phyloP scores from a whole-genome alignment of 2,888 invertebrate species.

The Elysia crispata region DNA sequence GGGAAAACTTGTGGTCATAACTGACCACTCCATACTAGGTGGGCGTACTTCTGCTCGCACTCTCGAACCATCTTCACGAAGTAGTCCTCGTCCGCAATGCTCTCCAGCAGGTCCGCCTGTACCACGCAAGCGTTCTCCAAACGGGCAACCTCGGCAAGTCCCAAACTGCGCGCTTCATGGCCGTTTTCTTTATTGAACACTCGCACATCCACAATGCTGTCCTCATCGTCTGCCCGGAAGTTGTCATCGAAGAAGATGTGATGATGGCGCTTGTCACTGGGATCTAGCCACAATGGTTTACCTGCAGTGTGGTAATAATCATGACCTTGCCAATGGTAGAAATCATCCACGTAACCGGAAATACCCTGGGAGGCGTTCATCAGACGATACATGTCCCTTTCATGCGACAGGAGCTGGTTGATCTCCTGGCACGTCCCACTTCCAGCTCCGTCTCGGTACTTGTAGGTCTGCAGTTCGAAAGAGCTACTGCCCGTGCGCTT shows the following conservation, averaged over 20 bases:
- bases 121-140: conserved; percentile 73
- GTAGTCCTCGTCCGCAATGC: conserved; percentile 71
- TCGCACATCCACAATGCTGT: conserved; percentile 75
- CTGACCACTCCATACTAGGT: conserved; percentile 33
- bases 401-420: conserved; percentile 36
- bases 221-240: conserved; percentile 72
- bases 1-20: conserved; percentile 5
- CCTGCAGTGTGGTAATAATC: conserved; percentile 69
- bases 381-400: conserved; percentile 69
- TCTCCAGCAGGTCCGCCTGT: conserved; percentile 74
- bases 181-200: conserved; percentile 61
- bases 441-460: conserved; percentile 50
- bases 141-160: conserved; percentile 61
- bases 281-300: conserved; percentile 75
- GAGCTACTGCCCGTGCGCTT: conserved; percentile 50
- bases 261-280: conserved; percentile 65
- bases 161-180: conserved; percentile 61
- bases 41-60: conserved; percentile 69
- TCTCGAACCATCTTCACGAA: conserved; percentile 67
- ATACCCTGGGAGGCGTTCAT: conserved; percentile 67
- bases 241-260: conserved; percentile 78
- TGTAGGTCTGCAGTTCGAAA: conserved; percentile 41
- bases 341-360: conserved; percentile 74
- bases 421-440: conserved; percentile 12
- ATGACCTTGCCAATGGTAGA: conserved; percentile 71